These are phyloP conservation scores for Vicugna pacos DNA, from an alignment of 2,113 vertebrate species.

Conservation along the genomic window DNA sequence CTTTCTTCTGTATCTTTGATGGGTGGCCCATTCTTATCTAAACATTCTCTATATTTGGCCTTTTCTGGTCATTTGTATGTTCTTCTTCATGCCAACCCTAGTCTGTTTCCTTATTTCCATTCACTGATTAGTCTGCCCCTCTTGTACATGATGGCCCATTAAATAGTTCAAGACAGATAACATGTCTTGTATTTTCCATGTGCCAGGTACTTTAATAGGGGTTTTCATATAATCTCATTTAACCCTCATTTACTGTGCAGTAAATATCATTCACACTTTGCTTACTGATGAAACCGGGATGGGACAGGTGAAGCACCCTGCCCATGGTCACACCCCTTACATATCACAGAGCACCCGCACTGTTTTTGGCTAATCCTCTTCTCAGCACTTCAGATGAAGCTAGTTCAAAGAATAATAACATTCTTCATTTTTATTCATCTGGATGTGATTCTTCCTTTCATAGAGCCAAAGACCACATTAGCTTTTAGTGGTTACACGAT, in stretches of 20 bases:
- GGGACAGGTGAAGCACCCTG: neutral
- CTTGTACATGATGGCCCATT: neutral
- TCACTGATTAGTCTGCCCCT: neutral
- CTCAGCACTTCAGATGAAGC: neutral
- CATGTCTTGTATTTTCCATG: neutral
- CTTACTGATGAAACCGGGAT: neutral
- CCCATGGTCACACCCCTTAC: fast-evolving
- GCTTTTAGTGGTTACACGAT: neutral
- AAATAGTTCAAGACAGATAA: neutral
- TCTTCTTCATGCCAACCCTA: neutral
- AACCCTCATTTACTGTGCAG: neutral
- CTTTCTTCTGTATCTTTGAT: neutral
- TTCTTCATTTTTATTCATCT: neutral
- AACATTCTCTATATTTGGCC: neutral
- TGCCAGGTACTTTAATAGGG: neutral
- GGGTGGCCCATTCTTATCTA: neutral
- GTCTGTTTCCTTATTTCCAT: neutral
- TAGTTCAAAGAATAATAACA: neutral
- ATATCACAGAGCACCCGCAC: fast-evolving
- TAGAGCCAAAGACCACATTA: neutral
- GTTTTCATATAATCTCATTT: neutral
- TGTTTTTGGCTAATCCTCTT: neutral
- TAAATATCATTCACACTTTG: neutral
- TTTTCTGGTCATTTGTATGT: neutral
- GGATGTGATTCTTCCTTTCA: neutral